Conservation (phyloP, 2,888 invertebrate genomes). For the Tanypteryx hageni region DNA sequence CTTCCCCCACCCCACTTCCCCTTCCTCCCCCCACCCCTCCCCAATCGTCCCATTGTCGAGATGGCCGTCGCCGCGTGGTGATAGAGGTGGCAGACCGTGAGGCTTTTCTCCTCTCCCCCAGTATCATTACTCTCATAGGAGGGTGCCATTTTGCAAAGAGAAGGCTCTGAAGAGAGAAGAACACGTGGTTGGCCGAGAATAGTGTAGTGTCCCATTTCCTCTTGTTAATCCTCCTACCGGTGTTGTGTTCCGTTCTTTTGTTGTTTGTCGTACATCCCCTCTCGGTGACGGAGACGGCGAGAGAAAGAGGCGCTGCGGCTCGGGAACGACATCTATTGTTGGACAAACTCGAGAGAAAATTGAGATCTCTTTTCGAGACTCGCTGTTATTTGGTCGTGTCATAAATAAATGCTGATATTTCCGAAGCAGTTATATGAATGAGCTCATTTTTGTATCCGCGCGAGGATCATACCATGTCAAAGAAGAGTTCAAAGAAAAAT, state of each 20-base stretch:
- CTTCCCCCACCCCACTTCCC: too few species aligned
- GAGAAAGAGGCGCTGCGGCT: not conserved
- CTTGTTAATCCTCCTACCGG: not conserved
- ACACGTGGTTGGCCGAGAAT: not conserved
- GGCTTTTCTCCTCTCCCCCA: not conserved
- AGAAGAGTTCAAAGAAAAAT: too few species aligned
- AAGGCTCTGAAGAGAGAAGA: not conserved
- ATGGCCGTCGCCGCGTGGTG: not conserved
- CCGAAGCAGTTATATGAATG: not conserved
- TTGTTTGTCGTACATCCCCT: not conserved
- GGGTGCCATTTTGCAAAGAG: conserved; percentile 20
- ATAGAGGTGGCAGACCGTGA: not conserved
- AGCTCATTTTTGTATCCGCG: too few species aligned
- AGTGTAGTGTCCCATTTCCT: conserved; percentile 12
- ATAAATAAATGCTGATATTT: not conserved
- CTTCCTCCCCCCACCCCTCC: too few species aligned
- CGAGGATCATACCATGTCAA: too few species aligned
- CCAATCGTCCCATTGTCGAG: not conserved
- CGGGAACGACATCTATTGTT: not conserved
- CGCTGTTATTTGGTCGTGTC: not conserved
- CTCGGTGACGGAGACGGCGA: not conserved
- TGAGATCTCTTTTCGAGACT: not conserved
- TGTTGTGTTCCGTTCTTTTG: conserved; percentile 29
- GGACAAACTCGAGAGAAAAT: not conserved
- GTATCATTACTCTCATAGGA: conserved; percentile 14